Evolutionary conservation across 2,888 invertebrate genomes (phyloP).

Genomic region (Leptopterna dolabrata): DNA sequence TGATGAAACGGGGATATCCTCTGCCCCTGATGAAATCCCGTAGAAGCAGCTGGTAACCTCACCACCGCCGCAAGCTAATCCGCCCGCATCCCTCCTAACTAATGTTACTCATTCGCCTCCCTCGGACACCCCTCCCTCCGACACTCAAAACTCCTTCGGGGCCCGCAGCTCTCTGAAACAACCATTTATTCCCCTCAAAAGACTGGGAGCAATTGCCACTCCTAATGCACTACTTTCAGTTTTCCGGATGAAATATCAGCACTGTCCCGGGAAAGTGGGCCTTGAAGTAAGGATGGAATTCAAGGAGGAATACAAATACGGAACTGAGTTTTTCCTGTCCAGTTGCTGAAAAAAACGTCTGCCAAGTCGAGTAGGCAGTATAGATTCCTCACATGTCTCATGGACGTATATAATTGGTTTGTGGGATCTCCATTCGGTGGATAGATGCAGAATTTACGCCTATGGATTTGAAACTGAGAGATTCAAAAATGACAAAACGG

Average conservation of each 20-base stretch:
- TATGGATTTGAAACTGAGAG: too few species aligned
- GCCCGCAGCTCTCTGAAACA: constrained; percentile 19
- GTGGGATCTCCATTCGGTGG: too few species aligned
- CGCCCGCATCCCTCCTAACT: constrained; percentile 4
- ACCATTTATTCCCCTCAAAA: constrained; percentile 12
- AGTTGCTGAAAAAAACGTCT: too few species aligned
- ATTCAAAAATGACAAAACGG: too few species aligned
- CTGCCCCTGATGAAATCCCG: not conserved
- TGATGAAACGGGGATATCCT: not conserved
- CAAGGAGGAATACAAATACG: not conserved
- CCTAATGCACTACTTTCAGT: constrained; percentile 22
- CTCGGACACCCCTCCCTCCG: not conserved
- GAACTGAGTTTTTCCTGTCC: too few species aligned
- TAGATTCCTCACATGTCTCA: too few species aligned
- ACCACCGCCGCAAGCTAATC: constrained; percentile 10
- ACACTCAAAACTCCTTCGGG: not conserved
- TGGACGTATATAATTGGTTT: too few species aligned
- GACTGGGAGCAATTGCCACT: constrained; percentile 5
- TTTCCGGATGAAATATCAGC: constrained; percentile 9
- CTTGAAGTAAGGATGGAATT: not conserved
- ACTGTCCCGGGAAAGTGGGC: not conserved
- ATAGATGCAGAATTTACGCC: too few species aligned
- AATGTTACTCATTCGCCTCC: not conserved
- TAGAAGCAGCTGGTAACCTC: constrained; percentile 10
- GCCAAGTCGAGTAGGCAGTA: too few species aligned